Percentiles rank a stretch among this genome's conserved stretches.
These are phyloP conservation scores for Tragulus kanchil DNA, from an alignment of 2,113 vertebrate genomes.

Conservation along the genomic window DNA sequence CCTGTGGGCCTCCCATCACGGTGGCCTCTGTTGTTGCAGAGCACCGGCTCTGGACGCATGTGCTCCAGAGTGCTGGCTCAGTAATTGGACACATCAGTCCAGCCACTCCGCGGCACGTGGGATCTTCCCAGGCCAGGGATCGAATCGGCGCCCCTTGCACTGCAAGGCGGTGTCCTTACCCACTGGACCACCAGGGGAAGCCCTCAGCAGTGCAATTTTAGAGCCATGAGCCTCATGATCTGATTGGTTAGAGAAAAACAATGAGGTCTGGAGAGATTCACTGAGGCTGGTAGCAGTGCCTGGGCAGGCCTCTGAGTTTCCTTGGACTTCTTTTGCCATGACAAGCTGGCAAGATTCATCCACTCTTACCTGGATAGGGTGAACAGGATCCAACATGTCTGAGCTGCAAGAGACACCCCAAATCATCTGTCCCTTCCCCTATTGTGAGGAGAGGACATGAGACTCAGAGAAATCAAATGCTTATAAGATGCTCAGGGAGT, in stretches of 20 bases:
- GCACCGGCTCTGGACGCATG: no score
- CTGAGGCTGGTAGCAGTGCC: not conserved
- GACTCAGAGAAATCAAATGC: not conserved
- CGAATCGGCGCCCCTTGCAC: no score
- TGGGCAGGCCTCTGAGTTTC: not conserved
- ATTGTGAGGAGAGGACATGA: not conserved
- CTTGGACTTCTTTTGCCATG: not conserved
- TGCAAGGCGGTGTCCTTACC: no score
- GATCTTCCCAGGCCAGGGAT: no score
- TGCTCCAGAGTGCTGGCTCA: no score
- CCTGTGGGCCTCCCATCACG: no score
- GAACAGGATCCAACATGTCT: not conserved
- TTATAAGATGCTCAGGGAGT: not conserved
- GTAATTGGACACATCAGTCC: no score
- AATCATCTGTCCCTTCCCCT: not conserved
- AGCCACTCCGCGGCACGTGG: no score
- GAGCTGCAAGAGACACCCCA: not conserved
- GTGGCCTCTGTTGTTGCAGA: no score
- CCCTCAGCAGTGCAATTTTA: not conserved
- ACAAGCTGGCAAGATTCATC: not conserved
- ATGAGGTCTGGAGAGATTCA: not conserved
- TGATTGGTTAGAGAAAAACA: not conserved
- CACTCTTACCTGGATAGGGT: not conserved
- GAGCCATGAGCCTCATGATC: not conserved
- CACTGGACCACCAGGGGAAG: no score